Percentiles rank a stretch among this genome's conserved stretches.
Conservation (phyloP, 2,113 vertebrate species). For the Mobula birostris region DNA sequence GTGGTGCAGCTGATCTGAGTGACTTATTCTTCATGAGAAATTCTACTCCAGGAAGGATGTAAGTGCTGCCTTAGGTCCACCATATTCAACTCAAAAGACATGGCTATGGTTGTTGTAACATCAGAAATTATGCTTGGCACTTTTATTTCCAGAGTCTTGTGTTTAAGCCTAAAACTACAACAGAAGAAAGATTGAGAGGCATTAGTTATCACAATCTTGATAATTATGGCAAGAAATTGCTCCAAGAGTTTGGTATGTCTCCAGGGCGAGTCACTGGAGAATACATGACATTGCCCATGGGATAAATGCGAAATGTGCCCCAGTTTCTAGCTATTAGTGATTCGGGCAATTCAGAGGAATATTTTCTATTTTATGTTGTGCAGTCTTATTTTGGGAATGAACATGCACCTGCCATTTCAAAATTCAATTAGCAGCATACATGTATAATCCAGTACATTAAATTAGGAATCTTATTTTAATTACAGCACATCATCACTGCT, state of each 20-base stretch:
- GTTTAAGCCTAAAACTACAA: neutral
- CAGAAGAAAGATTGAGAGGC: neutral
- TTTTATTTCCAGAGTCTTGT: neutral
- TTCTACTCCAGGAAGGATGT: too few relatives aligned
- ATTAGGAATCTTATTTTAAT: slow-evolving; percentile 15
- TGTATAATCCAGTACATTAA: neutral
- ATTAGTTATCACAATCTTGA: neutral
- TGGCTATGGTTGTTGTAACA: neutral
- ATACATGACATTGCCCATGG: slow-evolving; percentile 24
- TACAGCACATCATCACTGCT: neutral
- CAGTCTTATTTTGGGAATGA: neutral
- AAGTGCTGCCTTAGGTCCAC: neutral
- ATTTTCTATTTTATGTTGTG: neutral
- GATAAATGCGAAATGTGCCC: neutral
- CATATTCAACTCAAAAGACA: neutral
- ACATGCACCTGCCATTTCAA: neutral
- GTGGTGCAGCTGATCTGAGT: neutral
- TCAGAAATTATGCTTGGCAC: neutral
- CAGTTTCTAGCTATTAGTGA: slow-evolving; percentile 1
- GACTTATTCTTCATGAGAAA: neutral
- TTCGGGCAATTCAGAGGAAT: slow-evolving; percentile 10
- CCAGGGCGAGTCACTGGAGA: neutral
- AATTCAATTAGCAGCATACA: neutral
- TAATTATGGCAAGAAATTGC: slow-evolving; percentile 16
- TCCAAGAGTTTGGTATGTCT: neutral